phyloP scores from a whole-genome alignment of 2,888 invertebrate genomes.

The Tolmerus cingulatus region DNA sequence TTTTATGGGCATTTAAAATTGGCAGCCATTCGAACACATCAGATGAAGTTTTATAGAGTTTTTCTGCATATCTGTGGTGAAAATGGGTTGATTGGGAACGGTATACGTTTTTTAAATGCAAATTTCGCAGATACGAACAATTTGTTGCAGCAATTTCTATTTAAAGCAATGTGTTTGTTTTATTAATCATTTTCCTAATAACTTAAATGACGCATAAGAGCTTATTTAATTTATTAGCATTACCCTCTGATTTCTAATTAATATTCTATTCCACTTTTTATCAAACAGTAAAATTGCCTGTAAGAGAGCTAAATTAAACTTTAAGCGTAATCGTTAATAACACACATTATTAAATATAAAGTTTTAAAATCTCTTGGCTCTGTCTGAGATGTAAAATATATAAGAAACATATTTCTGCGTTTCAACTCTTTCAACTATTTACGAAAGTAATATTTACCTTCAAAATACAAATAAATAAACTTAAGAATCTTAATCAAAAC shows the following conservation, averaged over 20 bases:
- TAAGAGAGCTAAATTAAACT: no score
- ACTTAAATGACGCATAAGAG: no score
- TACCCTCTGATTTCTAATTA: no score
- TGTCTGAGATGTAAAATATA: no score
- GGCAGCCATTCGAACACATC: not conserved
- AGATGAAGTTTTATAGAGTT: not conserved
- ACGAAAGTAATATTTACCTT: not conserved
- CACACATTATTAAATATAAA: no score
- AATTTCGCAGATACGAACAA: not conserved
- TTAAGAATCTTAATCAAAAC: not conserved
- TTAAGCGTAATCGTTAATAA: no score
- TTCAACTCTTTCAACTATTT: no score
- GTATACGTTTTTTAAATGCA: not conserved
- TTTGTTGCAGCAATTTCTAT: not conserved
- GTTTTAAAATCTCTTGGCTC: no score
- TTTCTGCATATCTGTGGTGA: not conserved
- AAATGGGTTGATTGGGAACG: not conserved
- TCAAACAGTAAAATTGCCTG: not conserved
- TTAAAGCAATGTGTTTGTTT: not conserved
- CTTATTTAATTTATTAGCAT: no score
- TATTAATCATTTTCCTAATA: not conserved
- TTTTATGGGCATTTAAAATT: not conserved
- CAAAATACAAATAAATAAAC: not conserved
- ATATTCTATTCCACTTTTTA: no score
- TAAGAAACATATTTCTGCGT: no score